A percentile compares a stretch with the other conserved stretches of the same genome.
Evolutionary conservation across 2,888 invertebrate genomes (phyloP).

Genomic region (Leptinotarsa haldemani): DNA sequence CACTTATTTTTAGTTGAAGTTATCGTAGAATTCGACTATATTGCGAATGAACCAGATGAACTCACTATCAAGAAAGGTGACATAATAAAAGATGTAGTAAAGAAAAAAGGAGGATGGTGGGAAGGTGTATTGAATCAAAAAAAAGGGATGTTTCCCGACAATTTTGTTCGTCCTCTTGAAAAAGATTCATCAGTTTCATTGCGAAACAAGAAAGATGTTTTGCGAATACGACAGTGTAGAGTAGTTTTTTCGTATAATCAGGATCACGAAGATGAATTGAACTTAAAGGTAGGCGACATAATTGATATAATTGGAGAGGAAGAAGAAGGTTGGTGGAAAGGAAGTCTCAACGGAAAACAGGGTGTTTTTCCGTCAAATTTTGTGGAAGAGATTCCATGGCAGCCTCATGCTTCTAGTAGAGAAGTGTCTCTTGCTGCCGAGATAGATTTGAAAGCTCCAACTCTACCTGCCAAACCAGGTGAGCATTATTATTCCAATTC

Average conservation of each 20-base stretch:
- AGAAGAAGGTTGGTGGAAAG: slow-evolving; percentile 96
- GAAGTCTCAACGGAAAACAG: slow-evolving; percentile 80
- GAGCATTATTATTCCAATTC: slow-evolving; percentile 48
- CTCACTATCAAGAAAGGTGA: slow-evolving; percentile 86
- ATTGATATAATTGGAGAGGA: slow-evolving; percentile 92
- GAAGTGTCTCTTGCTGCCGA: slow-evolving; percentile 41
- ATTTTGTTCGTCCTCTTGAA: slow-evolving; percentile 79
- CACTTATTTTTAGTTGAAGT: slow-evolving; percentile 74
- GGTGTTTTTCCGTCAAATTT: slow-evolving; percentile 98
- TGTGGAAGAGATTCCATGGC: slow-evolving; percentile 70
- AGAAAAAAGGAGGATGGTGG: slow-evolving; percentile 90
- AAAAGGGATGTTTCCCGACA: slow-evolving; percentile 92
- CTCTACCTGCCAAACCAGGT: slow-evolving; percentile 84
- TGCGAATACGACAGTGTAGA: slow-evolving; percentile 76
- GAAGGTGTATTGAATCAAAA: slow-evolving; percentile 85
- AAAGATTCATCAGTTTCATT: slow-evolving; percentile 53
- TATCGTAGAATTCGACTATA: slow-evolving; percentile 87
- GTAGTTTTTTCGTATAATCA: slow-evolving; percentile 93
- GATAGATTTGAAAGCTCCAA: slow-evolving; percentile 69
- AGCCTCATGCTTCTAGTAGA: slow-evolving; percentile 48
- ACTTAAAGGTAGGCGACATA: slow-evolving; percentile 86
- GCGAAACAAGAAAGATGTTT: slow-evolving; percentile 59
- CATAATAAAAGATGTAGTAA: slow-evolving; percentile 82
- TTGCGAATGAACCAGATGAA: slow-evolving; percentile 88
- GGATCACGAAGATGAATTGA: slow-evolving; percentile 92